phyloP scores from a whole-genome alignment of 2,888 invertebrate genomes.

The Caenorhabditis angaria region DNA sequence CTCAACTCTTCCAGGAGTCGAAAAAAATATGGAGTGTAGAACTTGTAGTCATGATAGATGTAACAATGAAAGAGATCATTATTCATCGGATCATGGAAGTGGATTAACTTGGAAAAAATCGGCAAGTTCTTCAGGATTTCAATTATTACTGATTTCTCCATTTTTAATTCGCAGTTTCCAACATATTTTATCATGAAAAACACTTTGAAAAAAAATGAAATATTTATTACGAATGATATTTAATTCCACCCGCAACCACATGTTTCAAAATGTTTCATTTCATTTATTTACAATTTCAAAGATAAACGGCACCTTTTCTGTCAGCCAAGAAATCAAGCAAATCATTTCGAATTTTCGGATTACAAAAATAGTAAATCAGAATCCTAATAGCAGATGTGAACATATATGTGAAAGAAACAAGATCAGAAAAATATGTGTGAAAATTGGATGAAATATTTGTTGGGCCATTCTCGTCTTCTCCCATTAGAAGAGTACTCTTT shows the following conservation, averaged over 20 bases:
- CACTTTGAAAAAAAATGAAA: background rate
- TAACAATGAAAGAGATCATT: slow-evolving; percentile 33
- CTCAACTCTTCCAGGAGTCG: slow-evolving; percentile 28
- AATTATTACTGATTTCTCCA: background rate
- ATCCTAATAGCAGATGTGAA: slow-evolving; percentile 70
- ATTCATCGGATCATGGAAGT: slow-evolving; percentile 28
- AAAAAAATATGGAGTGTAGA: slow-evolving; percentile 25
- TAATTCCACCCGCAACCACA: background rate
- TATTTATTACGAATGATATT: background rate
- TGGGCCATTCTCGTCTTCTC: slow-evolving; percentile 57
- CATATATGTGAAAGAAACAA: slow-evolving; percentile 70
- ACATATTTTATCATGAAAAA: background rate
- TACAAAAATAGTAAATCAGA: slow-evolving; percentile 69
- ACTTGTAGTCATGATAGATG: slow-evolving; percentile 40
- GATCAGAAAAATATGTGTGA: slow-evolving; percentile 69
- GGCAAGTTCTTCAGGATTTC: background rate
- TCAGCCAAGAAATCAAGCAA: slow-evolving; percentile 42
- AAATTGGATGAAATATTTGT: slow-evolving; percentile 63
- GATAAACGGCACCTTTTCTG: slow-evolving; percentile 38
- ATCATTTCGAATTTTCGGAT: slow-evolving; percentile 63
- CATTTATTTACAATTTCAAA: slow-evolving; percentile 8
- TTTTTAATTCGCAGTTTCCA: background rate
- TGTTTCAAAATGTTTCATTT: background rate
- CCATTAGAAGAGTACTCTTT: slow-evolving; percentile 55
- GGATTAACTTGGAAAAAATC: slow-evolving; percentile 28